Percentiles rank a stretch among this genome's conserved stretches.
Evolutionary conservation across 2,113 vertebrate species (phyloP).

Genomic region (Emydocephalus ijimae): DNA sequence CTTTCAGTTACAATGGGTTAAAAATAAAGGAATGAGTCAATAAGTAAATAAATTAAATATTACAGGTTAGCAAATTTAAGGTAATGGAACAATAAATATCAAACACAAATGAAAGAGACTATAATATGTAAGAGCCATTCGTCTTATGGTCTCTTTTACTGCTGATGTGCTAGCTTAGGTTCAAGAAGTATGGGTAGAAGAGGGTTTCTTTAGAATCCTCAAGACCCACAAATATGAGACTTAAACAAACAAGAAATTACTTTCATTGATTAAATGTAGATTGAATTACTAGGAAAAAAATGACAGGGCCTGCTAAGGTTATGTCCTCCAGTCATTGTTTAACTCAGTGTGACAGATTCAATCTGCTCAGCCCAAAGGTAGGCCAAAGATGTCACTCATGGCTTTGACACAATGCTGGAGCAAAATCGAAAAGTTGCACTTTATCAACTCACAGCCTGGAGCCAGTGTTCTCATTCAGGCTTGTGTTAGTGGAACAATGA

Average conservation of each 20-base stretch:
- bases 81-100: not conserved
- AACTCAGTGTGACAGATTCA: slow-evolving; percentile 85
- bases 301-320: slow-evolving; percentile 77
- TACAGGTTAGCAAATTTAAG: not conserved
- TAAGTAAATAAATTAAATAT: not conserved
- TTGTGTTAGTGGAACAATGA: slow-evolving; percentile 78
- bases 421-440: slow-evolving; percentile 84
- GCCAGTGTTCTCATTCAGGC: slow-evolving; percentile 75
- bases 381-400: slow-evolving; percentile 77
- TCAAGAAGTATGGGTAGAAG: slow-evolving; percentile 59
- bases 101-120: not conserved
- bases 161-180: slow-evolving; percentile 49
- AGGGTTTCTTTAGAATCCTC: slow-evolving; percentile 64
- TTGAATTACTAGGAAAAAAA: slow-evolving; percentile 81
- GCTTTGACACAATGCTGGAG: slow-evolving; percentile 69
- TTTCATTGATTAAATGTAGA: slow-evolving; percentile 88
- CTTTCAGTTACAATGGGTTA: not conserved
- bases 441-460: slow-evolving; percentile 82
- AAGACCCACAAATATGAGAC: slow-evolving; percentile 68
- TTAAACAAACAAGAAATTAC: slow-evolving; percentile 88
- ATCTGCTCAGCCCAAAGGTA: slow-evolving; percentile 79
- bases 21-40: not conserved
- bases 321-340: slow-evolving; percentile 80
- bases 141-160: slow-evolving; percentile 42
- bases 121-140: not conserved